These are phyloP conservation scores for Sisyra nigra DNA, from an alignment of 2,888 invertebrate species.

Conservation along the genomic window DNA sequence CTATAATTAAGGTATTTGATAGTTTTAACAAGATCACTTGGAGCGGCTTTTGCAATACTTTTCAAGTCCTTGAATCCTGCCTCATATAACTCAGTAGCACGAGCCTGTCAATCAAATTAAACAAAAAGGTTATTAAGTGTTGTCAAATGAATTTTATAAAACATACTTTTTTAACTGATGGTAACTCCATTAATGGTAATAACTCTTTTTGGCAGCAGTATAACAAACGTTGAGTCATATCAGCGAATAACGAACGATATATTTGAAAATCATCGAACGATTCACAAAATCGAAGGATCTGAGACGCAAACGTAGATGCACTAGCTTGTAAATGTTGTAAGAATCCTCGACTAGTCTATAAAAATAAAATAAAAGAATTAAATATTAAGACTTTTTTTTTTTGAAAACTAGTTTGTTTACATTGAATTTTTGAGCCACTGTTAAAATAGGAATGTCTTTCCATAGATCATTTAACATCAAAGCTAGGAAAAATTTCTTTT, in stretches of 20 bases:
- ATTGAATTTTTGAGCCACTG: constrained; percentile 52
- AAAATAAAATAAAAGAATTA: constrained; percentile 1
- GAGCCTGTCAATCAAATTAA: constrained; percentile 34
- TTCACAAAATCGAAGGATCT: constrained; percentile 66
- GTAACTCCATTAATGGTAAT: constrained; percentile 70
- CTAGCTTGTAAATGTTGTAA: constrained; percentile 61
- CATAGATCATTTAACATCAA: constrained; percentile 70
- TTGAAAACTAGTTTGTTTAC: constrained; percentile 13
- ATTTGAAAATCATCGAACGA: constrained; percentile 70
- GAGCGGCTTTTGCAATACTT: constrained; percentile 56
- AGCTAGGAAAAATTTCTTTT: constrained; percentile 71
- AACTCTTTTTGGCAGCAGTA: constrained; percentile 72
- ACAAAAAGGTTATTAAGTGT: too few relatives aligned
- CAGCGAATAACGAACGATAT: constrained; percentile 55
- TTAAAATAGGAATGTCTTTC: constrained; percentile 45
- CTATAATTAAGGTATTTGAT: constrained; percentile 57
- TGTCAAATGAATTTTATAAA: too few relatives aligned
- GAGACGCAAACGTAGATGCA: constrained; percentile 55
- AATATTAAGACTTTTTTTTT: constrained; percentile 1
- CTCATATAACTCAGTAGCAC: constrained; percentile 68
- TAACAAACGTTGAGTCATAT: constrained; percentile 57
- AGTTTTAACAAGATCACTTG: constrained; percentile 38
- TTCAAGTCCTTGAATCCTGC: constrained; percentile 69
- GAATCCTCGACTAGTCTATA: constrained; percentile 51
- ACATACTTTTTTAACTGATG: constrained; percentile 64